A percentile compares a stretch with the other conserved stretches of the same genome.
Conservation (phyloP, 1,140 invertebrate genomes). For the Gonatopus flavifemur region DNA sequence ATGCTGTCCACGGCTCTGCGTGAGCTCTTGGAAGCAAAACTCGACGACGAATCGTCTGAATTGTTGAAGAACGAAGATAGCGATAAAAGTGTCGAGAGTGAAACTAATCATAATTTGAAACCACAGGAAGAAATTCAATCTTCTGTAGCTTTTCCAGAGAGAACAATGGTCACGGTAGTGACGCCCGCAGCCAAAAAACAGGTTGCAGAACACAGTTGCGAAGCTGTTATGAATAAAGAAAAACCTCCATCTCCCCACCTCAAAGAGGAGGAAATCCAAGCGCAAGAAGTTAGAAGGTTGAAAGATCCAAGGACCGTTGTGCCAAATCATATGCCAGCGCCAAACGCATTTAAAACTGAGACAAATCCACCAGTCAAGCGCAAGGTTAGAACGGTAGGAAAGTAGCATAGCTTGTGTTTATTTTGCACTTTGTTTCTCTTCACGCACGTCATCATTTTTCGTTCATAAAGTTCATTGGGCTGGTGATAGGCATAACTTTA, state of each 20-base stretch:
- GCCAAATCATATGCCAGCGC: slow-evolving; percentile 44
- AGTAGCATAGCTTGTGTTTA: slow-evolving; percentile 26
- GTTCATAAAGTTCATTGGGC: neutral
- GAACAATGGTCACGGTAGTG: no score
- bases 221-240: slow-evolving; percentile 3
- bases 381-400: slow-evolving; percentile 54
- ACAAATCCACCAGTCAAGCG: slow-evolving; percentile 51
- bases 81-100: slow-evolving; percentile 7
- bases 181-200: slow-evolving; percentile 10
- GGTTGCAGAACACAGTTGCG: slow-evolving; percentile 12
- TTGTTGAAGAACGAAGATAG: slow-evolving; percentile 19
- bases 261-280: slow-evolving; percentile 25
- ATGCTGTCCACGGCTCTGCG: slow-evolving; percentile 44
- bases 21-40: slow-evolving; percentile 44
- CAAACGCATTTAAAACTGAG: slow-evolving; percentile 34
- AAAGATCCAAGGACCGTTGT: slow-evolving; percentile 54
- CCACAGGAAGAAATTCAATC: no score
- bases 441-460: neutral
- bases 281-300: slow-evolving; percentile 38
- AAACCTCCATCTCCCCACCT: neutral
- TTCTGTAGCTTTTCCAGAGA: no score
- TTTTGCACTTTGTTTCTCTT: neutral
- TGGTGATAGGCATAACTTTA: neutral
- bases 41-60: slow-evolving; percentile 31
- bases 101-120: no score